Evolutionary conservation across 2,113 vertebrate species (phyloP), one percentile per base, ranked within the genome.

Genomic region (Struthidea cinerea): DNA sequence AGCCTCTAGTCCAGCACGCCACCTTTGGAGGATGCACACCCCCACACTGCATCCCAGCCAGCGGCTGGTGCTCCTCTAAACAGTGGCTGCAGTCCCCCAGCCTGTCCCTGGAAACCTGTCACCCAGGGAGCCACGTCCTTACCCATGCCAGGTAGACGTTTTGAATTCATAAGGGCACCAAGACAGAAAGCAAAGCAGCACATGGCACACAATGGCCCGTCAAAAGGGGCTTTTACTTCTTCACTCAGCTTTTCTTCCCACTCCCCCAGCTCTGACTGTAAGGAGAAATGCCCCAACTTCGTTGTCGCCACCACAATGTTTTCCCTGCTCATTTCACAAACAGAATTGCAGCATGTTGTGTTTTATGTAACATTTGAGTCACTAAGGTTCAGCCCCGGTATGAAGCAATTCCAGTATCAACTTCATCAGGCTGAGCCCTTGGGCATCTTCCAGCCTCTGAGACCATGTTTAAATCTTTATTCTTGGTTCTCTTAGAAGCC

Each of bases 1-100:
- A 59, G 49, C 41, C 49, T 50, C 6, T 1, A 1, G 1, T 16
- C 33, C 32, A 30, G 26, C 22, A 12, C 20, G 6, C 15, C 0
- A 0, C n/a, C 35, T 50, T 9, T 0, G 1, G 44, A 68, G 35
- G 59, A 23, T 6, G 7, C 1, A 6, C 1, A 7, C 0, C 28
- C 19, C 47, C 16, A 23, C 17, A 13, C 44, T 4, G 19, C 5
- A 50, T 11, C 17, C 39, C 2, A 2, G 22, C 6, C 6, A 18
- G 32, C 0, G 1, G 32, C 19, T 7, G 3, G 14, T 46, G 2
- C 21, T 53, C 11, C n/a, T 7, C 39, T 1, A 1, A 37, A n/a
- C 4, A 23, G 12, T 10, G 24, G 10, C 28, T 7, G 0, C 64
- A 39, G 81, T 18, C 7, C 15, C n/a, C 52, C 4, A 2, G 2